Percentiles rank a stretch among this genome's conserved stretches.
phyloP scores from a whole-genome alignment of 2,888 invertebrate species.

The Microctonus brassicae region DNA sequence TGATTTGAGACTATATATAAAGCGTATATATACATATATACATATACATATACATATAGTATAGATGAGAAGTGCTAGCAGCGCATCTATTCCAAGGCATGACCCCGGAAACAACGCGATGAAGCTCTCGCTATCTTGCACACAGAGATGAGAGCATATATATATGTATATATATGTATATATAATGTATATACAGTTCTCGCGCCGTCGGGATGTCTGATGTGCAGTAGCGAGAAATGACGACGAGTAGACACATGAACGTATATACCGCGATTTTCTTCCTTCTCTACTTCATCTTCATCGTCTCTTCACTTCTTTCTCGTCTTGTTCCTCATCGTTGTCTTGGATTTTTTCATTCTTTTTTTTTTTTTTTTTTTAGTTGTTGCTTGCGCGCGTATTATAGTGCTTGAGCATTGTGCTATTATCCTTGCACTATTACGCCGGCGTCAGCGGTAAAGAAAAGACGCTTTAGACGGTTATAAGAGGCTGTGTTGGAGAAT shows the following conservation, averaged over 20 bases:
- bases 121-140: not conserved
- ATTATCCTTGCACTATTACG: slow-evolving; percentile 30
- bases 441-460: slow-evolving; percentile 28
- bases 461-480: slow-evolving; percentile 18
- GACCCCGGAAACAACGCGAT: slow-evolving; percentile 63
- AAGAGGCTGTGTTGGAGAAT: not conserved
- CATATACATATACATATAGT: not conserved
- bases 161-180: no score
- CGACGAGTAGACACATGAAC: slow-evolving; percentile 2
- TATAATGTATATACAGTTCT: not conserved
- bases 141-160: no score
- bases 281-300: slow-evolving; percentile 42
- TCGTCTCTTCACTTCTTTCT: slow-evolving; percentile 31
- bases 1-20: slow-evolving; percentile 59
- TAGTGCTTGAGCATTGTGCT: slow-evolving; percentile 14
- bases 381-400: not conserved
- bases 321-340: not conserved
- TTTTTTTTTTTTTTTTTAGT: not conserved
- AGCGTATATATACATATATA: slow-evolving; percentile 19
- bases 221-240: slow-evolving; percentile 4
- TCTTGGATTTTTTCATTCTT: slow-evolving; percentile 25
- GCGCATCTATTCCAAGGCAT: slow-evolving; percentile 60
- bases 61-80: not conserved
- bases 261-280: not conserved
- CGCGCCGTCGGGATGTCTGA: not conserved